Percentiles rank a stretch among this genome's conserved stretches.
These are phyloP conservation scores for Urocitellus parryii DNA, from an alignment of 2,113 vertebrate species.

Conservation along the genomic window DNA sequence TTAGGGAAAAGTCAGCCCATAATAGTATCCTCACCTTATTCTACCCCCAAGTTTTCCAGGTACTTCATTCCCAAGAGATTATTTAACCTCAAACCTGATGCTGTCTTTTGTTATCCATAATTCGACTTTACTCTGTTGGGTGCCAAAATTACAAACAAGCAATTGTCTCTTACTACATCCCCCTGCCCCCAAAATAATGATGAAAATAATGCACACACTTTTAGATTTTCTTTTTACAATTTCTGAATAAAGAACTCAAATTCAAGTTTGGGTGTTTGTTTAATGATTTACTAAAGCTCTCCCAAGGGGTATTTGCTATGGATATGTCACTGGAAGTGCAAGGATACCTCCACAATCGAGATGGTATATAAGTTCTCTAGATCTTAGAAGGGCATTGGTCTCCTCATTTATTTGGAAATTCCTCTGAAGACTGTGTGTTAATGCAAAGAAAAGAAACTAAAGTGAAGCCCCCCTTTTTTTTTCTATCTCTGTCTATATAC, in stretches of 20 bases:
- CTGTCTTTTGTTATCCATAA: neutral
- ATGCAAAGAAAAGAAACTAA: neutral
- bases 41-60: neutral
- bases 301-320: neutral
- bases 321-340: neutral
- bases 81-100: neutral
- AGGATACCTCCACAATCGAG: neutral
- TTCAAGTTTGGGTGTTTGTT: neutral
- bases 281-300: neutral
- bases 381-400: neutral
- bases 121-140: neutral
- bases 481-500: neutral
- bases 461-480: neutral
- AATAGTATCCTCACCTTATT: neutral
- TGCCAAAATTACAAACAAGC: neutral
- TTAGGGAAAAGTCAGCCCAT: neutral
- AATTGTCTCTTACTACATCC: neutral
- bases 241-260: neutral
- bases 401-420: conserved; percentile 36
- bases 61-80: neutral
- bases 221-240: neutral
- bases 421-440: neutral
- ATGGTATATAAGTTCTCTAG: neutral
- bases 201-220: neutral
- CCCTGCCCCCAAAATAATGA: neutral